A percentile compares a stretch with the other conserved stretches of the same genome.
Conservation (phyloP, 2,888 invertebrate species). For the Homarus gammarus region DNA sequence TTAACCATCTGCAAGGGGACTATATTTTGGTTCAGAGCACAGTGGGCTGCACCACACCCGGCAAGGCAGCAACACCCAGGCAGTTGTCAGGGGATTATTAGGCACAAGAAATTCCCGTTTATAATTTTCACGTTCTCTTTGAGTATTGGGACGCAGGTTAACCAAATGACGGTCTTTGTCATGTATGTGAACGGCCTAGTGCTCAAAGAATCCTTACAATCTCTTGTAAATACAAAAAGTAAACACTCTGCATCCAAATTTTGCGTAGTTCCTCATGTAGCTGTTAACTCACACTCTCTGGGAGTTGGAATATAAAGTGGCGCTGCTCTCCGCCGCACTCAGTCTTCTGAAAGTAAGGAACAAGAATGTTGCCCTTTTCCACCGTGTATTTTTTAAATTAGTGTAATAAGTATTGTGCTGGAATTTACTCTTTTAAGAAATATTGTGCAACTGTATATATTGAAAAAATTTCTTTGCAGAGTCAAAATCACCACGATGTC, state of each 20-base stretch:
- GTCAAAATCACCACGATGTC: background rate
- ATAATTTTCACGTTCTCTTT: background rate
- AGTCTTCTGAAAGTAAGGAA: background rate
- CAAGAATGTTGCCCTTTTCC: background rate
- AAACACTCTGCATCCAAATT: background rate
- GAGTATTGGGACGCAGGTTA: background rate
- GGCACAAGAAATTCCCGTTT: background rate
- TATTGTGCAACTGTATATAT: background rate
- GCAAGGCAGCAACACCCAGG: background rate
- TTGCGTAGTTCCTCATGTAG: background rate
- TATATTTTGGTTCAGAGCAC: background rate
- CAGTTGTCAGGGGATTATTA: background rate
- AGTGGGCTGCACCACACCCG: background rate
- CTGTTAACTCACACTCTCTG: background rate
- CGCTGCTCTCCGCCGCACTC: background rate
- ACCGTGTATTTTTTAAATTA: background rate
- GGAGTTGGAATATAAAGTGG: conserved; percentile 1
- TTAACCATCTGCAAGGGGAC: background rate
- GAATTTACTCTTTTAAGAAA: background rate
- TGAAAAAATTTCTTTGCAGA: background rate
- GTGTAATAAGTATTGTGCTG: background rate
- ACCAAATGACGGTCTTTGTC: background rate
- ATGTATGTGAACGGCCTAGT: background rate
- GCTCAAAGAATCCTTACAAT: background rate
- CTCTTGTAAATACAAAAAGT: background rate